Conservation (phyloP, 2,888 invertebrate genomes). For the Chrysomela aeneicollis region DNA sequence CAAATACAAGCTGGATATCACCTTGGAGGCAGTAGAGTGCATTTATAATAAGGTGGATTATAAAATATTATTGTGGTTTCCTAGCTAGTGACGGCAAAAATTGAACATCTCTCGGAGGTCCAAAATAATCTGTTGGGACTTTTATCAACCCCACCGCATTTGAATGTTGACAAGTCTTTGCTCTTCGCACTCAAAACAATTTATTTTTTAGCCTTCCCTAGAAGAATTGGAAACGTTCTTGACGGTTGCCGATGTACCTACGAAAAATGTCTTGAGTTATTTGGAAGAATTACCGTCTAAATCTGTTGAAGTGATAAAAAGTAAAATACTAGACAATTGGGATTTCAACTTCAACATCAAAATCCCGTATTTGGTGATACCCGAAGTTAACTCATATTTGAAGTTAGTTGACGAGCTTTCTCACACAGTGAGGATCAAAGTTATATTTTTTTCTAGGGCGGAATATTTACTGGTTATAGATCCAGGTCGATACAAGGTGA, state of each 20-base stretch:
- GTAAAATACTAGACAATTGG: conserved; percentile 54
- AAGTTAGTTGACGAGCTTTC: conserved; percentile 66
- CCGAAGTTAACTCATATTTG: conserved; percentile 75
- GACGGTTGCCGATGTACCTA: conserved; percentile 33
- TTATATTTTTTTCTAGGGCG: conserved; percentile 62
- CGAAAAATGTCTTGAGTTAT: conserved; percentile 39
- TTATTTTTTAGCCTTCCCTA: conserved; percentile 45
- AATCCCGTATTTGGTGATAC: conserved; percentile 78
- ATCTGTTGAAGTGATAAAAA: conserved; percentile 40
- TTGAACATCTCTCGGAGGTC: too few relatives aligned
- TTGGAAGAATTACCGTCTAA: conserved; percentile 39
- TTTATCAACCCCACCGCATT: too few relatives aligned
- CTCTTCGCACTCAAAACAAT: too few relatives aligned
- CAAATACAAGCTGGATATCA: conserved; percentile 69
- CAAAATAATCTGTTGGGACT: background rate
- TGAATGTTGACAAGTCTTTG: too few relatives aligned
- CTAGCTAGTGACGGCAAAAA: too few relatives aligned
- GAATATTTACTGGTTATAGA: conserved; percentile 78
- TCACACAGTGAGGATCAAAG: too few relatives aligned
- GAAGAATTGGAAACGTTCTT: conserved; percentile 47
- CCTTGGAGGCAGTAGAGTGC: conserved; percentile 78
- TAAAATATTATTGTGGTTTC: too few relatives aligned
- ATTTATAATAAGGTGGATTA: conserved; percentile 76
- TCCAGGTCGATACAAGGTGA: conserved; percentile 73
- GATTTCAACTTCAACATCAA: conserved; percentile 76